A percentile compares a stretch with the other conserved stretches of the same genome.
These are phyloP conservation scores for Serrognathus titanus DNA, from an alignment of 2,888 invertebrate genomes.

Conservation along the genomic window DNA sequence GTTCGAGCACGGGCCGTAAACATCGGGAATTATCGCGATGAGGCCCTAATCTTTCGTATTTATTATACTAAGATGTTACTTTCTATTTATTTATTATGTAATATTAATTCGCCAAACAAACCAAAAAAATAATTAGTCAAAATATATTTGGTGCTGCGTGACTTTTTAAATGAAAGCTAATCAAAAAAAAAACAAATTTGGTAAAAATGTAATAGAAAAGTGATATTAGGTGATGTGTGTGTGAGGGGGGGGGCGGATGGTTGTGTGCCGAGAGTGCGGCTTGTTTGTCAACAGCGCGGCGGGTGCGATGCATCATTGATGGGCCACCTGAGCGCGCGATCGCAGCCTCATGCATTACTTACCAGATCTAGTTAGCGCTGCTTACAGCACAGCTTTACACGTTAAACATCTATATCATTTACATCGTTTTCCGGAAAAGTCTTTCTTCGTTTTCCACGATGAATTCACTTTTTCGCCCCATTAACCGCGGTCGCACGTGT, in stretches of 20 bases:
- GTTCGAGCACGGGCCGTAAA: conserved; percentile 22
- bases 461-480: too few relatives aligned
- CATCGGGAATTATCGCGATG: conserved; percentile 1
- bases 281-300: conserved; percentile 36
- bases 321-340: conserved; percentile 43
- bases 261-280: conserved; percentile 7
- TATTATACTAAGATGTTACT: not conserved
- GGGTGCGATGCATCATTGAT: conserved; percentile 44
- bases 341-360: conserved; percentile 47
- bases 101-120: too few relatives aligned
- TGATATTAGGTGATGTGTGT: too few relatives aligned
- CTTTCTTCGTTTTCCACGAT: too few relatives aligned
- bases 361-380: conserved; percentile 45
- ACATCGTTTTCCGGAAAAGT: conserved; percentile 1
- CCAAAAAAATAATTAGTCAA: too few relatives aligned
- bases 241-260: too few relatives aligned
- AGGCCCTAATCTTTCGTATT: conserved; percentile 1
- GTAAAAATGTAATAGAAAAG: too few relatives aligned
- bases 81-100: too few relatives aligned
- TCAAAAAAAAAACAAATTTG: too few relatives aligned
- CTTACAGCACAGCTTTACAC: conserved; percentile 32
- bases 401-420: conserved; percentile 27
- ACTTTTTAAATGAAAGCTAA: too few relatives aligned
- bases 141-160: too few relatives aligned
- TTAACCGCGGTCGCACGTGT: too few relatives aligned